Conservation (phyloP, 1,140 invertebrate genomes). For the Magallana ariakensis region DNA sequence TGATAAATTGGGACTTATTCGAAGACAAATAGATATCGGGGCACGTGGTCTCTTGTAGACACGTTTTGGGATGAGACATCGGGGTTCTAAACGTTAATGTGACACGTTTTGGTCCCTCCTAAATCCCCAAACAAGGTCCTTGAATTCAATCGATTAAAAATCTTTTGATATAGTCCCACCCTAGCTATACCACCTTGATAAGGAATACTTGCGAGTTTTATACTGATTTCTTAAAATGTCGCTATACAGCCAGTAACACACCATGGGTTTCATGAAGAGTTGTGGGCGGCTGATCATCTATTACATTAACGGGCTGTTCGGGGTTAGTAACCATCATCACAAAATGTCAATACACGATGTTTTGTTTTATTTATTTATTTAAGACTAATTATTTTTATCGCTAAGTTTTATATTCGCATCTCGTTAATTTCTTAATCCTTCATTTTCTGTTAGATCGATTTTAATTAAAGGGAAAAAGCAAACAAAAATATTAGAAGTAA, state of each 20-base stretch:
- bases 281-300: slow-evolving; percentile 4
- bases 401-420: too few species aligned
- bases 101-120: neutral
- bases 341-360: too few species aligned
- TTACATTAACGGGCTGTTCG: neutral
- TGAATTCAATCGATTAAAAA: neutral
- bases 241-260: neutral
- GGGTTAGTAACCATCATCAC: neutral
- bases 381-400: too few species aligned
- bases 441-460: too few species aligned
- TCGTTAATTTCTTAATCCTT: too few species aligned
- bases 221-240: neutral
- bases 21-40: neutral
- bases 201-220: neutral
- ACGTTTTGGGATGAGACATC: too few species aligned
- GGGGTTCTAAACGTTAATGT: neutral
- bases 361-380: too few species aligned
- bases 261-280: neutral
- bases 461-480: too few species aligned
- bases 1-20: neutral
- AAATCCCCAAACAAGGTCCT: neutral
- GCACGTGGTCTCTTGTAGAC: too few species aligned
- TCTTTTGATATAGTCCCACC: neutral
- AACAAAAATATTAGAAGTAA: too few species aligned
- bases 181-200: neutral